Evolutionary conservation across 2,888 invertebrate genomes (phyloP), one percentile per base, ranked within the genome.

Genomic region (Lamellibrachia satsuma): DNA sequence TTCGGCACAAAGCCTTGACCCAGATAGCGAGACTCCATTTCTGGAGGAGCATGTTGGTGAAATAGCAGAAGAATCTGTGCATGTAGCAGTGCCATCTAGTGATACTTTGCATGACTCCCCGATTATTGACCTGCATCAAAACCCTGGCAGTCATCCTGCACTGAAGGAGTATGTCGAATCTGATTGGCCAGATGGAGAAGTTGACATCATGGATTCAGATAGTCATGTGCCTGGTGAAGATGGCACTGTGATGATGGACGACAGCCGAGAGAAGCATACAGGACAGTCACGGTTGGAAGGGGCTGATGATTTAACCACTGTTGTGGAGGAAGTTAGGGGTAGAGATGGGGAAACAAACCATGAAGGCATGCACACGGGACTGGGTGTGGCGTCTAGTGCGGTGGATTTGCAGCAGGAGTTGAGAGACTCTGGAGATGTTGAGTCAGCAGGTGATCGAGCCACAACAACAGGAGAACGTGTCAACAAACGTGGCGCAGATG

Each of bases 61-160:
- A 22, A 75, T 22, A 15, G 75, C 75, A 22, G 75, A 22, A 11
- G 75, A 75, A 75, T 75, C 75, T 75, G 75, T 75, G 75, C 75
- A 75, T 75, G 75, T n/a, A 22, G 4, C 75, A 75, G 22, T 75
- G 75, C 75, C 75, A 75, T 75, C 75, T 75, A 75, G 75, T 75
- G 75, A 75, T 2, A 7, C 75, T 75, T 75, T 75, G 75, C 22
- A 75, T 75, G 75, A 75, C 15, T 15, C 75, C 75, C 75, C 75
- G 22, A 15, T 75, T 75, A 75, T 22, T 75, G 75, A 75, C 75
- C 75, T 75, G 75, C 75, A 75, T 22, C 75, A 22, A 75, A 22
- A 75, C n/a, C 22, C 22, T n/a, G 75, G 75, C 75, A 75, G 75
- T 75, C 75, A 75, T 75, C 75, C 75, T n/a, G 75, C 75, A 75